Evolutionary conservation across 1,140 invertebrate genomes (phyloP).

Genomic region (Drosophila serrata): DNA sequence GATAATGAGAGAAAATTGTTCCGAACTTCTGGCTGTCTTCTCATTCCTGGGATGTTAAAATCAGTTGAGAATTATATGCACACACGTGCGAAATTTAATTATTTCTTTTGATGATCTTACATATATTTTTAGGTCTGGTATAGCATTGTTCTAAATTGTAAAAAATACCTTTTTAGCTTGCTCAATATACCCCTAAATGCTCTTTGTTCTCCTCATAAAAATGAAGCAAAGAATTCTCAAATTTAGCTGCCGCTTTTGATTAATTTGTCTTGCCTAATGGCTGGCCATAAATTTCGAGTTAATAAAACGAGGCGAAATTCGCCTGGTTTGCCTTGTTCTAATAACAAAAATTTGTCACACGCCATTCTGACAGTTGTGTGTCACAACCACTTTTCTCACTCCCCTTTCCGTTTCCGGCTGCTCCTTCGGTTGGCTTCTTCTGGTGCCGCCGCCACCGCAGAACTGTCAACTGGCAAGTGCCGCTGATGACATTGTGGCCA

Average conservation of each 20-base stretch:
- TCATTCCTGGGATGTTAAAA: too few species aligned
- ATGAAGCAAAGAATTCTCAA: constrained; percentile 14
- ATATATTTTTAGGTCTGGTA: not conserved
- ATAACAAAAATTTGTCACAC: constrained; percentile 77
- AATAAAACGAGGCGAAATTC: constrained; percentile 64
- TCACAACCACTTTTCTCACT: constrained; percentile 52
- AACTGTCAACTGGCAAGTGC: constrained; percentile 51
- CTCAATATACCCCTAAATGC: not conserved
- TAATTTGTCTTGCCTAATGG: constrained; percentile 75
- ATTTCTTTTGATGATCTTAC: too few species aligned
- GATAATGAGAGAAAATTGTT: too few species aligned
- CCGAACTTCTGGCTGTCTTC: too few species aligned
- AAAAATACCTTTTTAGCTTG: not conserved
- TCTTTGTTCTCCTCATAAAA: constrained; percentile 4
- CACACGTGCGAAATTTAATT: too few species aligned
- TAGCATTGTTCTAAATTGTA: not conserved
- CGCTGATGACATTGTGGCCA: constrained; percentile 55
- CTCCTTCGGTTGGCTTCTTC: constrained; percentile 2
- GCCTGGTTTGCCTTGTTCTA: constrained; percentile 47
- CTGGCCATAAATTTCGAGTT: constrained; percentile 74
- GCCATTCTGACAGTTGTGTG: constrained; percentile 75
- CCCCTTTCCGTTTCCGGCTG: not conserved
- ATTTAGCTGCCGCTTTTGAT: constrained; percentile 54
- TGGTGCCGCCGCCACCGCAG: constrained; percentile 20
- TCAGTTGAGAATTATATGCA: too few species aligned